Base-by-base conservation (phyloP, 2,888 invertebrate species). In the Temnothorax unifasciatus region DNA sequence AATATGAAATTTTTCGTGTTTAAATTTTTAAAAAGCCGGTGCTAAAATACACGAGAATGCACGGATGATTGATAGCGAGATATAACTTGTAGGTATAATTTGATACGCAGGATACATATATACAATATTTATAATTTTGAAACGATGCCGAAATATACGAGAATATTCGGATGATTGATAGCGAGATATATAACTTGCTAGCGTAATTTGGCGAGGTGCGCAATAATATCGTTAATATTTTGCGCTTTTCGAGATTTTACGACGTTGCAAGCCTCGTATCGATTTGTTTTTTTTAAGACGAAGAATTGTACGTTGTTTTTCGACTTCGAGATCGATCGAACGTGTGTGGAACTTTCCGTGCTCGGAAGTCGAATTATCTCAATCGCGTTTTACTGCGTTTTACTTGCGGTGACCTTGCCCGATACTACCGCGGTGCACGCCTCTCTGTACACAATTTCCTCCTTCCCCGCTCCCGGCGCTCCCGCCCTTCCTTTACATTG, bases 321-420 rank as follows among this genome's bases (percentile, higher is more conserved):
- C 25, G 38, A 76, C 13, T n/a, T 44, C 21, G 34, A 5, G 34
- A 71, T 57, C 57, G 57, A 59, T 59, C 41, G 52, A 77, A 69
- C 44, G 9, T 15, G 41, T 29, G 9, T 15, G 41, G 18, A 34
- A 68, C 18, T 79, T 79, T 54, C 15, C 21, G 50, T 50, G 63
- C 21, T 18, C 0, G 13, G 1, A 34, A 50, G 6, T 18, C 18
- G 8, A 64, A 25, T 66, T 13, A 21, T 68, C 50, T 29, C 41
- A 29, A 44, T 21, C 57, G 41, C 6, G 18, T 57, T 64, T 81
- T 66, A 25, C 47, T 47, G 11, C 21, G 34, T 1, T 73, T 41
- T 38, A 47, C 29, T 29, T 18, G 29, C 47, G 15, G n/a, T 34
- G 44, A 77, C 54, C 47, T 81, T 71, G 59, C 5, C 21, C 11